Conservation (phyloP, 30 jellyfish, hydroid and myxozoan species). For the Aurelia sp. region DNA sequence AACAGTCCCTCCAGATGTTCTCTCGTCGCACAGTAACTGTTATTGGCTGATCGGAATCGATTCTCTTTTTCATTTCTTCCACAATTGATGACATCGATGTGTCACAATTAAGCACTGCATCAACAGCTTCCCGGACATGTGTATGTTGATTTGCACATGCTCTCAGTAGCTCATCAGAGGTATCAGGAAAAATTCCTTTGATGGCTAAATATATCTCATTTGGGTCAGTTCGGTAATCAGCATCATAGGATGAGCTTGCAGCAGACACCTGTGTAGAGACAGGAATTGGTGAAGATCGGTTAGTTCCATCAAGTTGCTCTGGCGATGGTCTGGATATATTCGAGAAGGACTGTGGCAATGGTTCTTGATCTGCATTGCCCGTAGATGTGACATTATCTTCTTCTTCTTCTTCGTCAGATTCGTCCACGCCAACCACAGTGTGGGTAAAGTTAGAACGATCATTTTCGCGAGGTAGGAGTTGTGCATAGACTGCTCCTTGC, state of each 20-base stretch:
- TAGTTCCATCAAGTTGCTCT: too few relatives aligned
- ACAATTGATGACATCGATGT: too few relatives aligned
- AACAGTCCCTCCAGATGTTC: too few relatives aligned
- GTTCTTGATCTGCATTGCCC: background rate
- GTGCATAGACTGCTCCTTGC: too few relatives aligned
- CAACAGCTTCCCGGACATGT: too few relatives aligned
- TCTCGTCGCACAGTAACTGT: too few relatives aligned
- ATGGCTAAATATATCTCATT: background rate
- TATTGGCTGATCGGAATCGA: too few relatives aligned
- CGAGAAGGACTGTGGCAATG: conserved; percentile 1
- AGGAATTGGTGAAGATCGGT: background rate
- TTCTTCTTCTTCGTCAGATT: background rate
- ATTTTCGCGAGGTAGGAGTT: too few relatives aligned
- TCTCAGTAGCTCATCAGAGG: conserved; percentile 4
- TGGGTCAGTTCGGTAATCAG: background rate
- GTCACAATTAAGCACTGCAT: too few relatives aligned
- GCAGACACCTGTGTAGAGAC: background rate
- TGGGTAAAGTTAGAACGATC: too few relatives aligned
- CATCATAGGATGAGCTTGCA: background rate
- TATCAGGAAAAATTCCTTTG: conserved; percentile 2
- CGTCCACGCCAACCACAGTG: too few relatives aligned
- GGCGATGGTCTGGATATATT: background rate
- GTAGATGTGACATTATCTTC: background rate
- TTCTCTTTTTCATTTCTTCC: too few relatives aligned
- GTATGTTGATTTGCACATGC: background rate